Evolutionary conservation across 1,140 invertebrate genomes (phyloP).

Genomic region (Caenorhabditis elegans): DNA sequence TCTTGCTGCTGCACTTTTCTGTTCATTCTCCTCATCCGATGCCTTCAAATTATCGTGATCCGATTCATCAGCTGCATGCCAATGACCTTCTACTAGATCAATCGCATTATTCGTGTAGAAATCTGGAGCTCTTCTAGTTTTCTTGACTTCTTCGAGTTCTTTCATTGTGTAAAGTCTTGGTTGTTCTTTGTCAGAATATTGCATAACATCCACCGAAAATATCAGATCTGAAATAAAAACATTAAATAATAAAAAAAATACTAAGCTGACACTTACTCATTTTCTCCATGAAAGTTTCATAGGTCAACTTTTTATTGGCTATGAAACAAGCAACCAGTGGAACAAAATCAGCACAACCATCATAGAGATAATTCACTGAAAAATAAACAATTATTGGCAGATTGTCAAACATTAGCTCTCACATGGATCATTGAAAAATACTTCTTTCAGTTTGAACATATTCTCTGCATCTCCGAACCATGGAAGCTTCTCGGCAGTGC

Average conservation of each 20-base stretch:
- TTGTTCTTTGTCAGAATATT: not conserved
- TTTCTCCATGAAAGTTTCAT: not conserved
- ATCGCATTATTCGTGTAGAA: not conserved
- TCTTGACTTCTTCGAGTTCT: not conserved
- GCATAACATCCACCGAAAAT: not conserved
- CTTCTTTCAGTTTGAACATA: not conserved
- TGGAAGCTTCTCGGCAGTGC: not conserved
- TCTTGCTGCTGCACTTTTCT: not conserved
- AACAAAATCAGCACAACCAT: not conserved
- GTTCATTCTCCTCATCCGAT: not conserved
- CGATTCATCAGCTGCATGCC: not conserved
- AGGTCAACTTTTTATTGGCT: not conserved
- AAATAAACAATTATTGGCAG: too few species aligned
- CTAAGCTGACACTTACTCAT: not conserved
- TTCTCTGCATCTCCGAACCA: not conserved
- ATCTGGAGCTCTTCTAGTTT: not conserved
- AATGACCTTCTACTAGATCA: not conserved
- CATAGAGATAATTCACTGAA: not conserved
- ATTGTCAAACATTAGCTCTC: not conserved
- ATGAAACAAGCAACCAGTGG: not conserved
- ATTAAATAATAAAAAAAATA: too few species aligned
- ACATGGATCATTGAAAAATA: not conserved
- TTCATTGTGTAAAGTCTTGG: not conserved
- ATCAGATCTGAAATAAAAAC: not conserved
- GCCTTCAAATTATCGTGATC: not conserved